Base-by-base conservation (phyloP, 2,113 vertebrate species). In the Xiphias gladius region DNA sequence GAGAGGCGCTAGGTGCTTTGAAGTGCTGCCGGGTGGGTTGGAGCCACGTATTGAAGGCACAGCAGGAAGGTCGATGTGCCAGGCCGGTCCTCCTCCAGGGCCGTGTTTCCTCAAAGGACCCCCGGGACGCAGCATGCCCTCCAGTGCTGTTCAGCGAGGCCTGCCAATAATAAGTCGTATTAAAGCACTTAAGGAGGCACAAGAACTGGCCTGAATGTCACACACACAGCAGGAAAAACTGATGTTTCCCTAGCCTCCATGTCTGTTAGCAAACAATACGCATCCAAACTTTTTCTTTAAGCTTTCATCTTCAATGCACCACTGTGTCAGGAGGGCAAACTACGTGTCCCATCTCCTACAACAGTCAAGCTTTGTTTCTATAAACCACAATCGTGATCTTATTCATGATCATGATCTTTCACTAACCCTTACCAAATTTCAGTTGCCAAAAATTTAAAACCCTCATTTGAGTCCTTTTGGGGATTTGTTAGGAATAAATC, bases 81-180 rank as follows among this genome's bases (percentile, higher is more conserved):
- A 24, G 52, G 82, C 71, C 37, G 62, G 79, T 79, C 57, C 81
- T 79, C 62, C 58, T 75, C 69, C 32, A 19, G 61, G 83, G 46
- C 66, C 57, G 81, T 81, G 81, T 81, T 87, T 86, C 73, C 86
- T 86, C 66, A 76, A 79, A 90, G 83, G 85, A 86, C 76, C 86
- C 76, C 68, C 0, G 46, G 80, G 84, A 83, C 83, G 73, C 67
- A 76, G 55, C 71, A 73, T 86, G 79, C 66, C 73, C 79, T 68
- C 43, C 71, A 64, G 80, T 79, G 83, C 85, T 35, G 57, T 72
- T 84, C 63, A 89, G 59, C 63, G 3, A 73, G 75, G 64, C 80
- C 90, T 87, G 91, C 85, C 76, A 83, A 80, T 79, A 83, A 88
- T 75, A 76, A 89, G 82, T 52, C 82, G 75, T 79, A 83, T 84